Evolutionary conservation across 2,797 vertebrate genomes (phyloP), one percentile per base, ranked within the genome.

Genomic region (Acanthiza pusilla): DNA sequence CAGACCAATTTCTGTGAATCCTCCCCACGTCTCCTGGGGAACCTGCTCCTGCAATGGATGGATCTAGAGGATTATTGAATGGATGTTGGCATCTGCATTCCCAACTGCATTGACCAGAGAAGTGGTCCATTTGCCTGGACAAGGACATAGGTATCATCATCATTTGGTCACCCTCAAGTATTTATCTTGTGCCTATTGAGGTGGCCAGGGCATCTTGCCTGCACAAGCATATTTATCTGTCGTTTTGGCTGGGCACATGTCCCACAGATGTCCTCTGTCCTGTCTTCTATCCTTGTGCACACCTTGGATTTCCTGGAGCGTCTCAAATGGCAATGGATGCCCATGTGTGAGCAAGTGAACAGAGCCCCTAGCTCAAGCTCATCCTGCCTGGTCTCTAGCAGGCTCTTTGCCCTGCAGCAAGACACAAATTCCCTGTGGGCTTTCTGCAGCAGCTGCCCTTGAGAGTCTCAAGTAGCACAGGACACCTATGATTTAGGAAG

Each of bases 261-360:
- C n/a, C 47, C 14, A 21, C 16, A 43, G 32, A 53, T 15, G 8
- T 45, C n/a, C 12, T 66, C 32, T 74, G 48, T 23, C 16, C 12
- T 43, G 20, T 61, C 38, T 74, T 13, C 57, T 30, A 54, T 32
- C 19, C 45, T 66, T 29, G 17, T 67, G 34, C 17, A 36, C 13
- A 30, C 25, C 53, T 62, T 70, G 67, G 38, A 66, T 70, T 73
- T 70, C 61, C 48, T 25, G 45, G 61, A 11, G 23, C 32, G 47
- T 26, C 57, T 87, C 55, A 87, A 23, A 51, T 19, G 26, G 9
- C 36, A 30, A 45, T 30, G 50, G 38, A 29, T 65, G 21, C 25
- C 45, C n/a, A 13, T 0, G 1, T 34, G n/a, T 36, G 48, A 71
- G 15, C 1, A 25, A 70, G 11, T 16, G 50, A 81, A 78, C 5